A percentile compares a stretch with the other conserved stretches of the same genome.
Evolutionary conservation across 2,888 invertebrate genomes (phyloP).

Genomic region (Oxytorus armatus): DNA sequence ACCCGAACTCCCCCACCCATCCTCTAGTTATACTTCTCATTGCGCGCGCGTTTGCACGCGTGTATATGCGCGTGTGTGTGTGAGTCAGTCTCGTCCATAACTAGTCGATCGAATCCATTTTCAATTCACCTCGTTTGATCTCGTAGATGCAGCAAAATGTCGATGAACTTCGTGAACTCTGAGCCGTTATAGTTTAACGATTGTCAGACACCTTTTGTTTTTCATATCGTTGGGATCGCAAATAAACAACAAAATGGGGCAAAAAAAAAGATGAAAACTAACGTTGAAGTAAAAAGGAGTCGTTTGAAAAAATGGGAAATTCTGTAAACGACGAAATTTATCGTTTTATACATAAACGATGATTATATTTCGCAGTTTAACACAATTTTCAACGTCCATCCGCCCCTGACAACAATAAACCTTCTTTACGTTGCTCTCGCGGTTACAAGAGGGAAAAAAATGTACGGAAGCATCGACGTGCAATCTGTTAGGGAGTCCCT

Average conservation of each 20-base stretch:
- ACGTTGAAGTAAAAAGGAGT: too few relatives aligned
- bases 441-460: neutral
- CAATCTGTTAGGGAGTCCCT: neutral
- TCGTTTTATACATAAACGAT: too few relatives aligned
- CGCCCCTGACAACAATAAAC: too few relatives aligned
- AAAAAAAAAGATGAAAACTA: too few relatives aligned
- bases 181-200: neutral
- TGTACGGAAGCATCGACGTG: neutral
- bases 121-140: conserved; percentile 55
- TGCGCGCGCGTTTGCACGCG: neutral
- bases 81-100: conserved; percentile 54
- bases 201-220: conserved; percentile 4
- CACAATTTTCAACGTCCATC: too few relatives aligned
- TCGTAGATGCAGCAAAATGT: conserved; percentile 45
- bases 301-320: too few relatives aligned
- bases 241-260: too few relatives aligned
- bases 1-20: conserved; percentile 54
- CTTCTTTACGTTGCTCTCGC: neutral
- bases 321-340: too few relatives aligned
- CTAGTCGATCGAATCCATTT: conserved; percentile 58
- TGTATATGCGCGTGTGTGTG: neutral
- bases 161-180: conserved; percentile 55
- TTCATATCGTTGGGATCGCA: neutral
- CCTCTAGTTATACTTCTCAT: conserved; percentile 21
- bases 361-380: too few relatives aligned